These are phyloP conservation scores for Blomia tropicalis DNA, from an alignment of 2,888 invertebrate genomes.

Conservation along the genomic window DNA sequence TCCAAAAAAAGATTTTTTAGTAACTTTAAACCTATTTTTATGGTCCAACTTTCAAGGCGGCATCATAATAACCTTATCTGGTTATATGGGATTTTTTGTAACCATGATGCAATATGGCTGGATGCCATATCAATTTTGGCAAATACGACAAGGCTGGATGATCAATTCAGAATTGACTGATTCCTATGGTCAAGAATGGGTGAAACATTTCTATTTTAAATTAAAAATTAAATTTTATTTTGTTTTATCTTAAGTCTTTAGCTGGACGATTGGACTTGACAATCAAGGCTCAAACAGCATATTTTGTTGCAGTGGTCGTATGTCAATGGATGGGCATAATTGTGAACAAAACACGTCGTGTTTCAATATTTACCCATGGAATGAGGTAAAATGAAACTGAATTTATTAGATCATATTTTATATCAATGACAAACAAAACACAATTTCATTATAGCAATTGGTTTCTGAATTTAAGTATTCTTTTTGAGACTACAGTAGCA, in stretches of 20 bases:
- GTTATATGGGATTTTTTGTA: constrained; percentile 61
- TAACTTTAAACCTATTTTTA: constrained; percentile 32
- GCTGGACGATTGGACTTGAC: background rate
- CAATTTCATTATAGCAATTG: constrained; percentile 53
- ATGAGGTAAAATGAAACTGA: constrained; percentile 40
- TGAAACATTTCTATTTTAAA: background rate
- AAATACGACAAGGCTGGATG: background rate
- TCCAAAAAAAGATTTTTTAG: constrained; percentile 39
- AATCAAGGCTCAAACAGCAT: constrained; percentile 39
- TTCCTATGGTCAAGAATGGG: background rate
- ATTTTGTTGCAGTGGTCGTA: constrained; percentile 39
- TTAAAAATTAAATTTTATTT: background rate
- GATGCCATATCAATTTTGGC: constrained; percentile 3
- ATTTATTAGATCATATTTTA: too few relatives aligned
- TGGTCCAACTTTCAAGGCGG: background rate
- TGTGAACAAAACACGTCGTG: constrained; percentile 39
- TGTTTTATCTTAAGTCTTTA: background rate
- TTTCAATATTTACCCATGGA: constrained; percentile 39
- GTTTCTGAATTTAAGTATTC: constrained; percentile 85
- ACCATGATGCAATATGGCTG: constrained; percentile 73
- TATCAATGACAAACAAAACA: too few relatives aligned
- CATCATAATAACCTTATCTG: background rate
- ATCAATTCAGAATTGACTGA: background rate
- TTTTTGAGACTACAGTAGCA: constrained; percentile 85
- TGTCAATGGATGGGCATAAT: constrained; percentile 40